These are phyloP conservation scores for Euborellia annulipes DNA, from an alignment of 1,140 invertebrate species.

Conservation along the genomic window DNA sequence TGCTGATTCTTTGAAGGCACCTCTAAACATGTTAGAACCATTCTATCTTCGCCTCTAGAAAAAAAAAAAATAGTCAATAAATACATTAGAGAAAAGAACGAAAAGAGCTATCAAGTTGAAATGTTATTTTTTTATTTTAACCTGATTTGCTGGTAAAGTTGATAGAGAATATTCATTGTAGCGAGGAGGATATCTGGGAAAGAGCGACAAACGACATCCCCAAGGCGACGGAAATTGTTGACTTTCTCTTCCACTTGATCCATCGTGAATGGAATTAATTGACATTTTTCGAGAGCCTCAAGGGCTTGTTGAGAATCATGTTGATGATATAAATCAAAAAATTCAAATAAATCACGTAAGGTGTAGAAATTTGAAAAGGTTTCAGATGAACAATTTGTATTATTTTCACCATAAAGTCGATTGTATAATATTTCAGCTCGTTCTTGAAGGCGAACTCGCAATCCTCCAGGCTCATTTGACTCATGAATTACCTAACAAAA, in stretches of 20 bases:
- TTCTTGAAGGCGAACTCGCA: conserved; percentile 42
- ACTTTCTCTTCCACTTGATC: conserved; percentile 63
- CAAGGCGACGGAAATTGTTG: conserved; percentile 41
- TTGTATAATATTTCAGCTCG: conserved; percentile 31
- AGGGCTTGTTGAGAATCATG: conserved; percentile 65
- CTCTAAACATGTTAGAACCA: no score
- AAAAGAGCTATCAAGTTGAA: no score
- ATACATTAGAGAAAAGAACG: no score
- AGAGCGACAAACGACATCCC: conserved; percentile 54
- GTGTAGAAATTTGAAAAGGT: conserved; percentile 59
- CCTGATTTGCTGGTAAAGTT: conserved; percentile 44
- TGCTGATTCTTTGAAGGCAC: no score
- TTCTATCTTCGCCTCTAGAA: no score
- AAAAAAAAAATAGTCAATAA: no score
- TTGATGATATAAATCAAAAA: conserved; percentile 81
- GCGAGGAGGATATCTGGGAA: conserved; percentile 74
- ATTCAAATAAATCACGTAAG: conserved; percentile 67
- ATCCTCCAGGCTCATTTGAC: conserved; percentile 36
- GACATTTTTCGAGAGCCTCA: conserved; percentile 50
- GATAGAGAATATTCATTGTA: conserved; percentile 72
- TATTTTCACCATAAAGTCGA: conserved; percentile 2
- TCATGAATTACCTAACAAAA: conserved; percentile 62
- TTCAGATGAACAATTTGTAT: conserved; percentile 29
- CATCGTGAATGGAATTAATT: conserved; percentile 52
- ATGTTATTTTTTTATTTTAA: no score